A percentile compares a stretch with the other conserved stretches of the same genome.
These are phyloP conservation scores for Ctenoplectra terminalis DNA, from an alignment of 1,140 invertebrate genomes.

Conservation along the genomic window DNA sequence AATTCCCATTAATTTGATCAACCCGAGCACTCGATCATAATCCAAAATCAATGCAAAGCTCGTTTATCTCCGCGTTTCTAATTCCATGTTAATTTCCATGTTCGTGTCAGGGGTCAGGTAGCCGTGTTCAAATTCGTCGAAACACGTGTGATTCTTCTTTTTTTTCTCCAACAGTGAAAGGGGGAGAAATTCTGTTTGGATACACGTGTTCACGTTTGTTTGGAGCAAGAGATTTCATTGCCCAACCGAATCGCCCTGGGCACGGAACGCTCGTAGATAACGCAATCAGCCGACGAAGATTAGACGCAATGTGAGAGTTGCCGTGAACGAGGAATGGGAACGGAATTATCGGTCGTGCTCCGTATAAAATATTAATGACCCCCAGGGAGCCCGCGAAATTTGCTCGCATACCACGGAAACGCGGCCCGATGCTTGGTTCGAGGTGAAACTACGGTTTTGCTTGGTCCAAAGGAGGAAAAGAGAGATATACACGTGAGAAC, in stretches of 20 bases:
- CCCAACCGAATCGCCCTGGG: slow-evolving; percentile 9
- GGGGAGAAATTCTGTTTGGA: background rate
- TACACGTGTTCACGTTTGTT: background rate
- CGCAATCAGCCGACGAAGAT: slow-evolving; percentile 3
- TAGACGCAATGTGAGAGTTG: slow-evolving; percentile 37
- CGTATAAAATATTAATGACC: slow-evolving; percentile 37
- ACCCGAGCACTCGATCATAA: background rate
- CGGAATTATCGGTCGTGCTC: background rate
- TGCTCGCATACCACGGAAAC: slow-evolving; percentile 8
- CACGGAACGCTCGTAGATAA: background rate
- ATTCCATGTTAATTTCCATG: background rate
- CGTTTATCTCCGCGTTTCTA: background rate
- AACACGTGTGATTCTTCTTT: too few relatives aligned
- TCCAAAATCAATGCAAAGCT: background rate
- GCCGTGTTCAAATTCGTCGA: background rate
- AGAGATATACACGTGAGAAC: background rate
- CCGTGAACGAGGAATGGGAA: slow-evolving; percentile 8
- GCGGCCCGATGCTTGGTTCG: background rate
- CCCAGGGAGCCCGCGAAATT: slow-evolving; percentile 8
- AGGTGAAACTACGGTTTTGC: slow-evolving; percentile 1
- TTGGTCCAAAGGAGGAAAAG: background rate
- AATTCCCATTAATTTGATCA: too few relatives aligned
- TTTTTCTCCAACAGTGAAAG: too few relatives aligned
- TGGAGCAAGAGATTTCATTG: slow-evolving; percentile 4
- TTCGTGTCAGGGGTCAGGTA: background rate